These are phyloP conservation scores for Pantala flavescens DNA, from an alignment of 1,140 invertebrate genomes.

Conservation along the genomic window DNA sequence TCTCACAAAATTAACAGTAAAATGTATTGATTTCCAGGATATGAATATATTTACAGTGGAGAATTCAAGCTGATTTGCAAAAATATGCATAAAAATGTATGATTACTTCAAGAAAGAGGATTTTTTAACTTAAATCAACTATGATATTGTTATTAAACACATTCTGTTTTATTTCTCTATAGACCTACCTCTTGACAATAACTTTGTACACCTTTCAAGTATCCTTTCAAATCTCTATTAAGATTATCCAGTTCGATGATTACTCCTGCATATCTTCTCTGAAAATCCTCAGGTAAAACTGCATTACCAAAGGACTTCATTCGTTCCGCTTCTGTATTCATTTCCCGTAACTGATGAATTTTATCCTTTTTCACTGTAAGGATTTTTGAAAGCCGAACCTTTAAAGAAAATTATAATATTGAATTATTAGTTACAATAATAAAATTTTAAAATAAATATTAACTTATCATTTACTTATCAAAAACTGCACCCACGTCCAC, in stretches of 20 bases:
- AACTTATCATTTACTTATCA: too few species aligned
- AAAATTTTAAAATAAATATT: constrained; percentile 14
- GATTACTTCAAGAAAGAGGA: too few species aligned
- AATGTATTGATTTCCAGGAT: too few species aligned
- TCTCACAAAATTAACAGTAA: too few species aligned
- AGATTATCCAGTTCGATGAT: constrained; percentile 86
- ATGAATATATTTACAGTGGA: too few species aligned
- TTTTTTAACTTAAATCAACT: too few species aligned
- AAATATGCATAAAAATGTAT: too few species aligned
- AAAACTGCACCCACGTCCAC: too few species aligned
- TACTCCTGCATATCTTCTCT: constrained; percentile 76
- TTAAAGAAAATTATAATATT: constrained; percentile 25
- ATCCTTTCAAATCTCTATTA: constrained; percentile 77
- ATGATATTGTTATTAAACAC: too few species aligned
- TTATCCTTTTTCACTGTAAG: constrained; percentile 70
- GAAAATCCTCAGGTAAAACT: constrained; percentile 68
- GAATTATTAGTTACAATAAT: constrained; percentile 38
- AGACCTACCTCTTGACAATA: constrained; percentile 65
- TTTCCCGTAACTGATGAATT: constrained; percentile 67
- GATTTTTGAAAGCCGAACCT: constrained; percentile 71
- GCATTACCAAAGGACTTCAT: constrained; percentile 65
- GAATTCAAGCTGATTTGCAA: too few species aligned
- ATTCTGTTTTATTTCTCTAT: too few species aligned
- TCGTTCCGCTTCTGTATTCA: constrained; percentile 87
- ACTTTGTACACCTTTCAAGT: constrained; percentile 71